Evolutionary conservation across 23 tunicate genomes (phyloP), one percentile per base, ranked within the genome.

Genomic region (Corella eumyota): DNA sequence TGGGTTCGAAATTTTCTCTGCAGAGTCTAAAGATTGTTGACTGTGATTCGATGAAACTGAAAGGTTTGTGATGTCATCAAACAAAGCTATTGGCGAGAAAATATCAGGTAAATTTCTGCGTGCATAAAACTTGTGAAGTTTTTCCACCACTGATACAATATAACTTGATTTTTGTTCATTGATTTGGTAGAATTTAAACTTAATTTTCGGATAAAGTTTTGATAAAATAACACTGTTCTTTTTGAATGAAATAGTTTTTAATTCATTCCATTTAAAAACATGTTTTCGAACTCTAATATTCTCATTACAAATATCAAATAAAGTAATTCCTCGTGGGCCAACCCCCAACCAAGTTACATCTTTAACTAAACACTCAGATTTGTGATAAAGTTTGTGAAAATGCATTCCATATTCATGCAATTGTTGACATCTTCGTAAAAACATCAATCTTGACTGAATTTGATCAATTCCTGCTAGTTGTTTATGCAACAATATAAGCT

Each of bases 401-500:
- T 76, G 40, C 66, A 58, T 38, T 31, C 82, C 82, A 40, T 76
- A 76, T 25, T 76, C 82, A 3, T 76, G 67, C 32, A 76, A 47
- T 2, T 58, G 53, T 49, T 58, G 71, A 23, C 67, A 55, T 32
- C 70, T 45, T 34, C 73, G 37, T n/a, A 76, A 46, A 47, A 66
- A 76, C 32, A 76, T 23, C 32, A 66, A 46, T 40, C 33, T 49
- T 4, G 82, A 73, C 32, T 76, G 73, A 13, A 30, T 55, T 20
- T 65, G 49, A 23, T 61, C 67, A 33, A 76, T 76, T 25, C 82
- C 82, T 1, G 82, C 82, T 55, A 76, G 58, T 34, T 76, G 82
- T 1, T 67, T 40, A 58, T 76, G 82, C 51, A 76, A 23, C 4
- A 64, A 22, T 2, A 49, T 30, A 25, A 66, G 45, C 59, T 76